These are phyloP conservation scores for Mechanitis messenoides DNA, from an alignment of 2,888 invertebrate species.

Conservation along the genomic window DNA sequence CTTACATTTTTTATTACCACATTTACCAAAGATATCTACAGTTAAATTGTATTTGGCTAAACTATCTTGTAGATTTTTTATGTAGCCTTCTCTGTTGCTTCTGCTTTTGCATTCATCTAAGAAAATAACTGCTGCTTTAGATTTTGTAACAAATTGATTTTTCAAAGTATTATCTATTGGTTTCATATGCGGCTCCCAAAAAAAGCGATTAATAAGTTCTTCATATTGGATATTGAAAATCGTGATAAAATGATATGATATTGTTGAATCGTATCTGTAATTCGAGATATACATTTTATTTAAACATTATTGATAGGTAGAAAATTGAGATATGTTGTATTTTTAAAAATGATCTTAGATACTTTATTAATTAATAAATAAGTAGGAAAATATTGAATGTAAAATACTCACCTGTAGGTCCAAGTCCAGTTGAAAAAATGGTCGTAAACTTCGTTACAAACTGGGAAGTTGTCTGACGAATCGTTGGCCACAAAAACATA, in stretches of 20 bases:
- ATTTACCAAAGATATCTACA: slow-evolving; percentile 74
- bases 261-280: slow-evolving; percentile 46
- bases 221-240: slow-evolving; percentile 42
- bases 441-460: slow-evolving; percentile 51
- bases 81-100: slow-evolving; percentile 48
- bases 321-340: too few species aligned
- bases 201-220: slow-evolving; percentile 39
- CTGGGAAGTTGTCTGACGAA: slow-evolving; percentile 56
- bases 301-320: too few species aligned
- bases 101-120: slow-evolving; percentile 51
- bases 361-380: too few species aligned
- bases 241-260: slow-evolving; percentile 46
- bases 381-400: not conserved
- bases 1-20: slow-evolving; percentile 57
- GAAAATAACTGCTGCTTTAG: slow-evolving; percentile 53
- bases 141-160: slow-evolving; percentile 43
- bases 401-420: slow-evolving; percentile 53
- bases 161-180: slow-evolving; percentile 35
- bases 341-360: too few species aligned
- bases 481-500: slow-evolving; percentile 60
- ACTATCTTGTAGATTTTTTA: slow-evolving; percentile 56
- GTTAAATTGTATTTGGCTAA: slow-evolving; percentile 54
- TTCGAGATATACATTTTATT: too few species aligned
- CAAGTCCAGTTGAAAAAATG: slow-evolving; percentile 66
- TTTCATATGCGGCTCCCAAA: slow-evolving; percentile 42